Evolutionary conservation across 2,113 vertebrate species (phyloP).

Genomic region (Crotophaga sulcirostris): DNA sequence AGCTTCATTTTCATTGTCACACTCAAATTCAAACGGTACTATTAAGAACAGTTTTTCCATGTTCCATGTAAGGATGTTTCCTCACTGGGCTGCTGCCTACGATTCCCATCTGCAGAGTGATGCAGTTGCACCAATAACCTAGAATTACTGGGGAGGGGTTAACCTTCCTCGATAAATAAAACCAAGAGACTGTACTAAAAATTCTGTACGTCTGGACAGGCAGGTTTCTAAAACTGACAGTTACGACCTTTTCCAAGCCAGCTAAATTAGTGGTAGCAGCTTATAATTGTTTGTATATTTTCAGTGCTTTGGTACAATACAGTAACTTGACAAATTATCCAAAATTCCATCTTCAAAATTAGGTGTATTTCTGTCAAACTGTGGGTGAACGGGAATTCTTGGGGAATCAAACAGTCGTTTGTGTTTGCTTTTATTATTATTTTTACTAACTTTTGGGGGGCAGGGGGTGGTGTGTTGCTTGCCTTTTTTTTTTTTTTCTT

Average conservation of each 20-base stretch:
- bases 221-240: conserved; percentile 44
- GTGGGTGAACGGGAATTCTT: background rate
- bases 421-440: conserved; percentile 28
- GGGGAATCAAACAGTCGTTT: background rate
- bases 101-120: background rate
- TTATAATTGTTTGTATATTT: conserved; percentile 7
- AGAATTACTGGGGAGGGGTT: background rate
- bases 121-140: background rate
- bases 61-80: background rate
- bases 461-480: too few species aligned
- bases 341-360: conserved; percentile 39
- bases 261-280: conserved; percentile 1
- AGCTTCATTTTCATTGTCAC: background rate
- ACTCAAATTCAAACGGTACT: background rate
- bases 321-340: conserved; percentile 20
- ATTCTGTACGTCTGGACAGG: background rate
- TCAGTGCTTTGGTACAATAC: background rate
- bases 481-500: background rate
- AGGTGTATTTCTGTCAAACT: conserved; percentile 3
- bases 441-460: background rate
- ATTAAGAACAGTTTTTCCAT: background rate
- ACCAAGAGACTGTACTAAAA: background rate
- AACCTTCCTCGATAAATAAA: conserved; percentile 40
- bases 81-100: background rate
- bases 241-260: conserved; percentile 33